Conservation (phyloP, 2,797 vertebrate species). For the Varecia variegata region DNA sequence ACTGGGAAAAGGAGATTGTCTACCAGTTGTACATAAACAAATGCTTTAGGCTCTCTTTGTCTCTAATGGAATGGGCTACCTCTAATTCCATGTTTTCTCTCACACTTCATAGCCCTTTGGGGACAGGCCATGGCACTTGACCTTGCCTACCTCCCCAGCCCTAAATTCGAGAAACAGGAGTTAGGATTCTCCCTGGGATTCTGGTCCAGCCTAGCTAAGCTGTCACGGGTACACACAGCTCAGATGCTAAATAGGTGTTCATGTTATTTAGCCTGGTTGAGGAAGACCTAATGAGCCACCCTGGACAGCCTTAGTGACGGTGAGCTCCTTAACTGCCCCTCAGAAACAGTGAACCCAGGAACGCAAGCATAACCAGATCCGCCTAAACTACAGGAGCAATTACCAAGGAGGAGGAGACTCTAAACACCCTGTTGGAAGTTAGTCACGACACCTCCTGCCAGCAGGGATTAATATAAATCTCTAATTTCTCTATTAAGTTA, state of each 20-base stretch:
- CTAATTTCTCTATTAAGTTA: constrained; percentile 10
- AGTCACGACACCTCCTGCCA: not conserved
- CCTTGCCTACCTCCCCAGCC: not conserved
- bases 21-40: not conserved
- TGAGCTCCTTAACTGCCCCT: not conserved
- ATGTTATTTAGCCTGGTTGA: not conserved
- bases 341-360: not conserved
- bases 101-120: not conserved
- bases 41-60: not conserved
- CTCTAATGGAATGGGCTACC: not conserved
- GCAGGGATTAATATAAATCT: constrained; percentile 8
- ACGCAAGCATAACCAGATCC: not conserved
- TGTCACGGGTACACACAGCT: not conserved
- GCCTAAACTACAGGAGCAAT: not conserved
- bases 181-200: not conserved
- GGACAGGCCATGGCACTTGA: not conserved
- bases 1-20: not conserved
- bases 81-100: not conserved
- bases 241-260: not conserved
- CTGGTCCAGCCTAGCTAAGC: not conserved
- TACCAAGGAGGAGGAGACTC: not conserved
- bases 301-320: not conserved
- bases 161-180: not conserved
- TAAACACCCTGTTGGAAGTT: not conserved
- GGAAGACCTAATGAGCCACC: not conserved